Conservation (phyloP, 2,797 vertebrate genomes). For the Steatocranus sp. region DNA sequence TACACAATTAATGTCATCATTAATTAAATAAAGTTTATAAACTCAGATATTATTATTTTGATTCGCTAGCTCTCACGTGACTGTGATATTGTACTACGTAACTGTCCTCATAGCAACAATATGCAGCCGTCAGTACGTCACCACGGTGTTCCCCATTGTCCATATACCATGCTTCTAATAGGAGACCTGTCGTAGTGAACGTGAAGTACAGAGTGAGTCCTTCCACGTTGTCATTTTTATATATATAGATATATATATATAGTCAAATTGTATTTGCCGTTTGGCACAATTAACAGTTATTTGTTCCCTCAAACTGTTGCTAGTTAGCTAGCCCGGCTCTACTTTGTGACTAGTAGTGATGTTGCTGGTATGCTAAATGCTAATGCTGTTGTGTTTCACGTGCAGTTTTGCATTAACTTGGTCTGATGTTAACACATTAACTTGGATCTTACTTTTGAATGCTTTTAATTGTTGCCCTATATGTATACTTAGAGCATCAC, state of each 20-base stretch:
- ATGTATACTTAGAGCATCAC: no score
- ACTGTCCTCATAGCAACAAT: conserved; percentile 64
- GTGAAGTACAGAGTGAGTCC: conserved; percentile 71
- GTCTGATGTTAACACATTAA: background rate
- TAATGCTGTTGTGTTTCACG: background rate
- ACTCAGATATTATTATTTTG: background rate
- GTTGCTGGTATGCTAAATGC: background rate
- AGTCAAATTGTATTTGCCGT: background rate
- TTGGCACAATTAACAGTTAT: background rate
- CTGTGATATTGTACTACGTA: background rate
- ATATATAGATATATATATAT: background rate
- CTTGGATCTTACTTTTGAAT: rapidly evolving
- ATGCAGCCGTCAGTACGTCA: conserved; percentile 54
- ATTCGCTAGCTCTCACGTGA: background rate
- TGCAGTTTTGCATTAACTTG: no score
- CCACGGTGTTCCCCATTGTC: conserved; percentile 46
- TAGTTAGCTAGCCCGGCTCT: conserved; percentile 1
- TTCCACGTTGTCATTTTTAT: background rate
- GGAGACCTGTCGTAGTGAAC: conserved; percentile 46
- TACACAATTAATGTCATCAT: background rate
- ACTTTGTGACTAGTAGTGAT: background rate
- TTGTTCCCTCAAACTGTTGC: background rate
- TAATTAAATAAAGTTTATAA: background rate
- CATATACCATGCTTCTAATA: conserved; percentile 48
- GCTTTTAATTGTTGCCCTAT: rapidly evolving